A percentile compares a stretch with the other conserved stretches of the same genome.
Evolutionary conservation across 1,140 invertebrate genomes (phyloP).

Genomic region (Microplitis mediator): DNA sequence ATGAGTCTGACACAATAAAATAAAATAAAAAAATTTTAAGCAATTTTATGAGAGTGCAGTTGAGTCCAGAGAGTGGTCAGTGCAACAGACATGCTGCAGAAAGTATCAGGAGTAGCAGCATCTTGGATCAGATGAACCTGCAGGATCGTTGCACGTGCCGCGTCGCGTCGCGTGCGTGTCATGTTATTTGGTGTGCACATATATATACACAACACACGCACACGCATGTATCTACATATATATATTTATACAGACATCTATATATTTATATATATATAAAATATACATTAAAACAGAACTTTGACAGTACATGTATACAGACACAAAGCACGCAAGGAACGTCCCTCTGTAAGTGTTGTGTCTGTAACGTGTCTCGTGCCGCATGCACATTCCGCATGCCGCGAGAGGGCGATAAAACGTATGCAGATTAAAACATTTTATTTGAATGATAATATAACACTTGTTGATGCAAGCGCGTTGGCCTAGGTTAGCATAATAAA

Average conservation of each 20-base stretch:
- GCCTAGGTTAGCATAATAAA: constrained; percentile 64
- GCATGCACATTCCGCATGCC: constrained; percentile 55
- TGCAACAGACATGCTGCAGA: neutral
- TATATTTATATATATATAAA: neutral
- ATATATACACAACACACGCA: neutral
- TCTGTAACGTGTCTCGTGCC: constrained; percentile 52
- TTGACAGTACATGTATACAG: neutral
- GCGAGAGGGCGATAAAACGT: constrained; percentile 61
- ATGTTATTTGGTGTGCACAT: neutral
- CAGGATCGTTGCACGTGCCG: constrained; percentile 12
- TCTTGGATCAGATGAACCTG: constrained; percentile 1
- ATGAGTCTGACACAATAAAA: too few relatives aligned
- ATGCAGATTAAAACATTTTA: constrained; percentile 65
- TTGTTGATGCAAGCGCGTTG: constrained; percentile 63
- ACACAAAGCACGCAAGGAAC: constrained; percentile 22
- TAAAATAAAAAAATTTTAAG: too few relatives aligned
- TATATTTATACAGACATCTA: too few relatives aligned
- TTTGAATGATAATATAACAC: constrained; percentile 65
- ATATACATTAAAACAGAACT: too few relatives aligned
- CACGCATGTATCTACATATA: neutral
- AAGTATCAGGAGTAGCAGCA: neutral
- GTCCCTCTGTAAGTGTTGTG: constrained; percentile 19
- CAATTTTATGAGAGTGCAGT: too few relatives aligned
- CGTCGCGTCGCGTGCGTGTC: constrained; percentile 6
- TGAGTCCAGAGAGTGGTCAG: neutral